Base-by-base conservation (phyloP, 2,888 invertebrate genomes). In the Acholoe squamosa region DNA sequence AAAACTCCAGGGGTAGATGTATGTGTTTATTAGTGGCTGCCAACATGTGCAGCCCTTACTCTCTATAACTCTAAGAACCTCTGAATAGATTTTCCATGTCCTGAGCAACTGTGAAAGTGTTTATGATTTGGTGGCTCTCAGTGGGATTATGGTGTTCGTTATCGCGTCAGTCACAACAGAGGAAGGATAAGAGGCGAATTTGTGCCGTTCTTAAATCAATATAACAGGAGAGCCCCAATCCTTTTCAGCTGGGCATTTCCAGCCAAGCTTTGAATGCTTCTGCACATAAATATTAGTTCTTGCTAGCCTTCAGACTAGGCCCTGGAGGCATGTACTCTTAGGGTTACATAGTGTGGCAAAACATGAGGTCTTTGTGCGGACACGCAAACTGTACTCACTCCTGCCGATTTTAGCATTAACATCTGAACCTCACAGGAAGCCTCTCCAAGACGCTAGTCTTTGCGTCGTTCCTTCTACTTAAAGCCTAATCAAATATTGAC, bases 241-340 rank as follows among this genome's bases (percentile, higher is more conserved):
- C 80, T 5, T 80, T 80, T 80, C 16, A 80, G 34, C 22, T 1
- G 22, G 80, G 80, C 80, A 31, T 34, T 80, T 80, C 22, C 43
- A 80, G 43, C 34, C 80, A n/a, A 19, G 22, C 80, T 80, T 80
- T 80, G 34, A 80, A 80, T 34, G 22, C 34, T 22, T 80, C 34
- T 43, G 80, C 33, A 43, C 80, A 34, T 80, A 80, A 43, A 80
- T 80, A 34, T 33, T 80, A 80, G 43, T 80, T 80, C 80, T 80
- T n/a, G 80, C 7, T 25, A 31, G 80, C 19, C 19, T 31, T 14
- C 22, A 19, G 34, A 5, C 71, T 71, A 71, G 71, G 25, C 14
- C 71, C 71, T 28, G 25, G 12, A 71, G 71, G 71, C 25, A 71
- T 71, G 71, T 71, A 71, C 71, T 5, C 71, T 71, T 5, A 7